These are phyloP conservation scores for Siphlonurus alternatus DNA, from an alignment of 2,888 invertebrate species.

Conservation along the genomic window DNA sequence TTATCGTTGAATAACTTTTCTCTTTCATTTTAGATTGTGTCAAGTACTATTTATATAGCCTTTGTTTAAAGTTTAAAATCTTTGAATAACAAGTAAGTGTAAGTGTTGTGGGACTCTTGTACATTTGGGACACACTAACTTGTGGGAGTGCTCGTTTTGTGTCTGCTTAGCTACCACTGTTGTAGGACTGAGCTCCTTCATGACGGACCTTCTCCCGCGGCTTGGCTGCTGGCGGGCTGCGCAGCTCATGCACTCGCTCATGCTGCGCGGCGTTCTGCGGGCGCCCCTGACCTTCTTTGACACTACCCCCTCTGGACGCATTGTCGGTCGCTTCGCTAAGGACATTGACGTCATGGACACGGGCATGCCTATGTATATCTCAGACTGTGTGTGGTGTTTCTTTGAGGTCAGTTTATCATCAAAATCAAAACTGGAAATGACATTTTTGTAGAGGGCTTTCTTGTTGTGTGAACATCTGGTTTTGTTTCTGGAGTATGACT, in stretches of 20 bases:
- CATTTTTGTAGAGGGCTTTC: neutral
- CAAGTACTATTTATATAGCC: no score
- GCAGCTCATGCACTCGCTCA: conserved; percentile 27
- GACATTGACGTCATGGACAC: conserved; percentile 57
- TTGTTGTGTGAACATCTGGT: no score
- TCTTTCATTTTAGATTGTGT: no score
- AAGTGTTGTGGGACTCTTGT: no score
- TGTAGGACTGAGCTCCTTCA: conserved; percentile 50
- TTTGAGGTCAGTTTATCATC: conserved; percentile 54
- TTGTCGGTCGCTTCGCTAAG: conserved; percentile 49
- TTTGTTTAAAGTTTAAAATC: no score
- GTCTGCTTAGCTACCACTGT: no score
- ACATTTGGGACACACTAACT: no score
- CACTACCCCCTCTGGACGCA: conserved; percentile 32
- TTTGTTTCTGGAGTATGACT: no score
- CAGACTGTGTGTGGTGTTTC: conserved; percentile 50
- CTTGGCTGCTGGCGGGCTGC: conserved; percentile 53
- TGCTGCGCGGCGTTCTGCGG: conserved; percentile 28
- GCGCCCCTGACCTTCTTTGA: conserved; percentile 34
- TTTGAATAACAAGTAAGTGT: no score
- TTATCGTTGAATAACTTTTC: no score
- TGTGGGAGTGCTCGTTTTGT: neutral
- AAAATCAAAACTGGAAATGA: no score
- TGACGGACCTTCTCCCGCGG: conserved; percentile 47
- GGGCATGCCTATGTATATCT: conserved; percentile 44